Conservation (phyloP, 2,113 vertebrate species). For the Hippocampus guttulatus region DNA sequence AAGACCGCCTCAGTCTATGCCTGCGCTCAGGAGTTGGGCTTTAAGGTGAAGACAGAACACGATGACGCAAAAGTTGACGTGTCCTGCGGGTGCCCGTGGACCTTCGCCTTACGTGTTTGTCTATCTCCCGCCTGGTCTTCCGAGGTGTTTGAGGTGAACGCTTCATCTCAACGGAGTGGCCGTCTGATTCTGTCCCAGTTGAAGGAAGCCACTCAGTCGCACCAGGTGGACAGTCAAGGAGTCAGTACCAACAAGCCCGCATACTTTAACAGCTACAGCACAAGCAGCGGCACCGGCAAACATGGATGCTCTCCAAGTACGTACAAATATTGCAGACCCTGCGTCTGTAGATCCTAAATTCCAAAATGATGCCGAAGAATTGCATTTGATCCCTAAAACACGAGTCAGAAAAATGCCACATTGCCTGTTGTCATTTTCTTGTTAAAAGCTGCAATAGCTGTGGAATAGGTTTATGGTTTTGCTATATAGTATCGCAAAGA, state of each 20-base stretch:
- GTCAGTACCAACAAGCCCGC: constrained; percentile 81
- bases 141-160: constrained; percentile 97
- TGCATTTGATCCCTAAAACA: too few species aligned
- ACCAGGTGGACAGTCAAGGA: constrained; percentile 95
- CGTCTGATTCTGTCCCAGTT: constrained; percentile 93
- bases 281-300: constrained; percentile 39
- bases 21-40: constrained; percentile 95
- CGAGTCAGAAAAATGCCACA: too few species aligned
- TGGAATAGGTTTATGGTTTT: too few species aligned
- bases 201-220: constrained; percentile 96
- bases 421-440: too few species aligned
- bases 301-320: constrained; percentile 65
- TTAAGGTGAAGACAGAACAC: constrained; percentile 79
- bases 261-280: constrained; percentile 81
- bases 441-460: too few species aligned
- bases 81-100: not conserved
- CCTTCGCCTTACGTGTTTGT: not conserved
- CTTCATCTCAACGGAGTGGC: constrained; percentile 92
- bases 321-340: constrained; percentile 12
- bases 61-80: not conserved
- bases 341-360: too few species aligned
- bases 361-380: too few species aligned
- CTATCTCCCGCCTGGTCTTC: not conserved
- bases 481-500: too few species aligned
- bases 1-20: constrained; percentile 96